Evolutionary conservation across 2,888 invertebrate species (phyloP).

Genomic region (Crepidodera aurea): DNA sequence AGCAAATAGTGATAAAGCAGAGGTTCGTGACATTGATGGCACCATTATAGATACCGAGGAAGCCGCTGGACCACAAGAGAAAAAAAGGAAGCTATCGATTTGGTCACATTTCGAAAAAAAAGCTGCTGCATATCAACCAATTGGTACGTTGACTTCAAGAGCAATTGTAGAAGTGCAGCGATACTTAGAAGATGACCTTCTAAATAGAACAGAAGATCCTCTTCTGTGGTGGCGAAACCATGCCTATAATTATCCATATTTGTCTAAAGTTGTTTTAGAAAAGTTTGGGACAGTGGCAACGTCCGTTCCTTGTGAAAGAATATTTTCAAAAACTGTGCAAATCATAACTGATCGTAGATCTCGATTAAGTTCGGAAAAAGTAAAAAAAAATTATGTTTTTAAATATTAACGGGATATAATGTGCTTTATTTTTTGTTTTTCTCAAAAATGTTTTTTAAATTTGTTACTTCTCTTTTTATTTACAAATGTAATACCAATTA

Average conservation of each 20-base stretch:
- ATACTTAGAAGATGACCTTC: conserved; percentile 21
- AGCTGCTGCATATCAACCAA: conserved; percentile 4
- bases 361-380: background rate
- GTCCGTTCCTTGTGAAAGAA: background rate
- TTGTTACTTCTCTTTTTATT: too few species aligned
- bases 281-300: conserved; percentile 6
- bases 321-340: conserved; percentile 1
- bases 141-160: conserved; percentile 12
- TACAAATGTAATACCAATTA: too few species aligned
- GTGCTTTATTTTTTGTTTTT: too few species aligned
- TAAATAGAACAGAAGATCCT: conserved; percentile 16
- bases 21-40: too few species aligned
- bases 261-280: conserved; percentile 7
- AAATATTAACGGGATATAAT: too few species aligned
- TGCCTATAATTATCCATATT: conserved; percentile 1
- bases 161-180: conserved; percentile 25
- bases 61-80: background rate
- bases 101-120: conserved; percentile 18
- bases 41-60: too few species aligned
- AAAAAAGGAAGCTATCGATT: conserved; percentile 3
- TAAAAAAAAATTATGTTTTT: too few species aligned
- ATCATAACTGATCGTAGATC: background rate
- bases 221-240: conserved; percentile 12
- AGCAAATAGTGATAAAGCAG: too few species aligned
- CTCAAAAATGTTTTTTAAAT: too few species aligned